Conservation (phyloP, 2,888 invertebrate species). For the Caenorhabditis sulstoni region DNA sequence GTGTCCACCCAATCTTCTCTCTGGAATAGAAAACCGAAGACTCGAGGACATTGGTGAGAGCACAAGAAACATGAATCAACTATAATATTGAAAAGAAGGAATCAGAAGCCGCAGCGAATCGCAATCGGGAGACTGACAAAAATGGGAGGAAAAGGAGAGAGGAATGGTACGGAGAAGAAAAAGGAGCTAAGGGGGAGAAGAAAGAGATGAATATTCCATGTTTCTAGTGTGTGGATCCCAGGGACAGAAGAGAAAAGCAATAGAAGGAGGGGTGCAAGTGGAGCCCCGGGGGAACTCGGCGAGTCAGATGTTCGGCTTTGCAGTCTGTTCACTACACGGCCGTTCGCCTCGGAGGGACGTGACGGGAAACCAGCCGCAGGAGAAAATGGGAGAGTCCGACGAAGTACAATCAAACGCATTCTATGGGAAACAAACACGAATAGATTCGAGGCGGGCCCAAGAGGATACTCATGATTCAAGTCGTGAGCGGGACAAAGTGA, state of each 20-base stretch:
- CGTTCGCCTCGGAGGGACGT: slow-evolving; percentile 8
- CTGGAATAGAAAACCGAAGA: slow-evolving; percentile 51
- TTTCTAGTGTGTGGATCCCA: slow-evolving; percentile 48
- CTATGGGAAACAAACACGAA: slow-evolving; percentile 43
- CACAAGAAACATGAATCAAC: slow-evolving; percentile 37
- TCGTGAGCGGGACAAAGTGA: slow-evolving; percentile 49
- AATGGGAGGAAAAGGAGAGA: slow-evolving; percentile 5
- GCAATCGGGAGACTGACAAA: slow-evolving; percentile 6
- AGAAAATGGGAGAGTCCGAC: slow-evolving; percentile 3
- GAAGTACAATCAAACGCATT: slow-evolving; percentile 26
- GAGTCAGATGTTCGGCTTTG: slow-evolving; percentile 56
- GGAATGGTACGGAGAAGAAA: slow-evolving; percentile 39
- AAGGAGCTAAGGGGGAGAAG: slow-evolving; percentile 31
- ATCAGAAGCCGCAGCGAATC: slow-evolving; percentile 5
- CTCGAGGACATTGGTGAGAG: slow-evolving; percentile 29
- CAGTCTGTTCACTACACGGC: slow-evolving; percentile 69
- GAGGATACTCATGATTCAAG: slow-evolving; percentile 41
- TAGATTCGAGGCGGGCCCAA: slow-evolving; percentile 47
- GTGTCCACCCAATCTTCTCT: slow-evolving; percentile 4
- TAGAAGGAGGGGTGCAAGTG: slow-evolving; percentile 6
- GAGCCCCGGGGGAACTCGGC: slow-evolving; percentile 6
- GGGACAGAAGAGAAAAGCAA: slow-evolving; percentile 17
- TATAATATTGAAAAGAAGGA: slow-evolving; percentile 28
- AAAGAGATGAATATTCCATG: slow-evolving; percentile 10
- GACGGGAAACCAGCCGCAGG: not conserved